Base-by-base conservation (phyloP, 2,888 invertebrate genomes). In the Exocentrus adspersus region DNA sequence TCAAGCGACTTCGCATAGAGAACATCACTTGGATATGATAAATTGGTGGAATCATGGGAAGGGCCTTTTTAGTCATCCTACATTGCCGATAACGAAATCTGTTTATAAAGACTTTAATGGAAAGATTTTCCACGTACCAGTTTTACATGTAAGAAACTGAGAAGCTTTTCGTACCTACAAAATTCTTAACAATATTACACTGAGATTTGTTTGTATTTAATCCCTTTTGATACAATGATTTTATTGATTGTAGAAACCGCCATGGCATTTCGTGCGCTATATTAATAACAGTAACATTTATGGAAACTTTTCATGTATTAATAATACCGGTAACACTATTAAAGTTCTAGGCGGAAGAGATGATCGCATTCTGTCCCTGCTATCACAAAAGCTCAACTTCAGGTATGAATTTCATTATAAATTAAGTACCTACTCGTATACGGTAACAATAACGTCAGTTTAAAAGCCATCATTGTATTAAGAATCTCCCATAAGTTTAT, bases 241-340 rank as follows among this genome's bases (percentile, higher is more conserved):
- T 48, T 45, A 21, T 52, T 46, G 17, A 28, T 62, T 71, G 58
- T 62, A 86, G 85, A 86, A 85, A 79, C 92, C 92, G 0, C 92
- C 92, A 0, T 92, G 92, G 92, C 89, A 90, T 81, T 92, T 91
- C 79, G 90, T 92, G 0, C 84, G 82, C 60, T 89, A 89, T 77
- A 84, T 84, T 63, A 89, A 89, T 69, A 85, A 85, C 43, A 77
- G 62, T 64, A 60, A 70, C 24, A 67, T n/a, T n/a, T n/a, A 65
- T 14, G 30, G 43, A 7, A 67, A 58, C 28, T 37, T 46, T 0
- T 51, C 62, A 17, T n/a, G 10, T 16, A 32, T 10, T 16, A 62
- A 65, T 24, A 51, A 43, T 10, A 52, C 51, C 3, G 32, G 12
- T 32, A 56, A 60, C n/a, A 61, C 68, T 4, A 78, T 88, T 42